A percentile compares a stretch with the other conserved stretches of the same genome.
phyloP scores from a whole-genome alignment of 1,140 invertebrate genomes.

The Ceratitis capitata region DNA sequence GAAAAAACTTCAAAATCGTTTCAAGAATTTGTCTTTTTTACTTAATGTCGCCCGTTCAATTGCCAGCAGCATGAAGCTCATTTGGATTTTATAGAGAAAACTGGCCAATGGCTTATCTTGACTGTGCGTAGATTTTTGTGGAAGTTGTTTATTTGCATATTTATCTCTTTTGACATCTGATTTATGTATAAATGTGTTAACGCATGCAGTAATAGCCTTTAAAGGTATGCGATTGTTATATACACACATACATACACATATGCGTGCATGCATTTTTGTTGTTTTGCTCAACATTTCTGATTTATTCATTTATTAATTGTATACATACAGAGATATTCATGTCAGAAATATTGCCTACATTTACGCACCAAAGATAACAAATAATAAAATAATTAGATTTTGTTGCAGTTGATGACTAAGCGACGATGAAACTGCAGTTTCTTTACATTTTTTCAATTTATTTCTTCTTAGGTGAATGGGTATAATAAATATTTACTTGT shows the following conservation, averaged over 20 bases:
- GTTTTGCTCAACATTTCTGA: background rate
- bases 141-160: background rate
- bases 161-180: background rate
- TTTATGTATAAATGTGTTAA: background rate
- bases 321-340: background rate
- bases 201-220: no score
- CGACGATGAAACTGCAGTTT: background rate
- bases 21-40: background rate
- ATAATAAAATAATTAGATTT: background rate
- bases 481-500: background rate
- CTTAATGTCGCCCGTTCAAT: background rate
- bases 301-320: constrained; percentile 4
- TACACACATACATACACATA: background rate
- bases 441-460: no score
- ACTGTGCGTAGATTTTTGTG: background rate
- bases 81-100: background rate
- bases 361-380: background rate
- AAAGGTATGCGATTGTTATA: background rate
- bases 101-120: background rate
- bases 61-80: no score
- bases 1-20: background rate
- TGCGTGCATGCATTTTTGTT: background rate
- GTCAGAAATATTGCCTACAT: background rate
- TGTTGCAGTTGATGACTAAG: background rate
- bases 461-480: background rate